Percentiles rank a stretch among this genome's conserved stretches.
Conservation (phyloP, 1,140 invertebrate genomes). For the Drosophila funebris region DNA sequence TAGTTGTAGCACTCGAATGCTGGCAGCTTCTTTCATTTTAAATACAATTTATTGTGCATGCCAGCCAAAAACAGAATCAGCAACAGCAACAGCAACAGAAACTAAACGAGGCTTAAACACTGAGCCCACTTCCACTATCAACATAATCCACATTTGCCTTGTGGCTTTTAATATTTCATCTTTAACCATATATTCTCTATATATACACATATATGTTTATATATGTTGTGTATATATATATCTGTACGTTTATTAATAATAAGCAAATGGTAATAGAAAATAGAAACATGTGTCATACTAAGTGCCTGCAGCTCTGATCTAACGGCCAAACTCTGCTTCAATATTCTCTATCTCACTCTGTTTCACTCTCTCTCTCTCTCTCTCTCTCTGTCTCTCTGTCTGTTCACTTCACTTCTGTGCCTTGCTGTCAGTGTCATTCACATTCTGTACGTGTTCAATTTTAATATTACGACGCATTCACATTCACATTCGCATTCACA, state of each 20-base stretch:
- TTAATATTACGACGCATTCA: constrained; percentile 53
- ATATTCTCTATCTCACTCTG: not conserved
- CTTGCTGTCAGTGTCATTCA: constrained; percentile 34
- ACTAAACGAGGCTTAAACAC: constrained; percentile 48
- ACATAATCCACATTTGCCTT: constrained; percentile 48
- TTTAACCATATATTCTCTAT: too few species aligned
- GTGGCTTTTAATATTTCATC: constrained; percentile 73
- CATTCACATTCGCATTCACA: constrained; percentile 43
- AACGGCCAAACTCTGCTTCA: constrained; percentile 38
- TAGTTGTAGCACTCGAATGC: constrained; percentile 11
- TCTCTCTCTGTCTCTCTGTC: constrained; percentile 5
- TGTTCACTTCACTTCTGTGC: constrained; percentile 5
- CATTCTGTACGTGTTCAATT: constrained; percentile 66
- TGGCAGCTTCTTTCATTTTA: constrained; percentile 70
- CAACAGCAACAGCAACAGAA: constrained; percentile 11
- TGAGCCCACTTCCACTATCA: constrained; percentile 42
- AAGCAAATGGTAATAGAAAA: constrained; percentile 52
- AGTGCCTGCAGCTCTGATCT: constrained; percentile 13
- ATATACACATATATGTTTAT: too few species aligned
- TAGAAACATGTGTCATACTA: constrained; percentile 55
- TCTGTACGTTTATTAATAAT: constrained; percentile 56
- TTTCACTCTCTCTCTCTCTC: not conserved
- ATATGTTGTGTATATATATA: constrained; percentile 33
- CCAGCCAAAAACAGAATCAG: constrained; percentile 39
- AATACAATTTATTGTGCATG: constrained; percentile 79